Conservation (phyloP, 2,888 invertebrate species). For the Drosophila rellima region DNA sequence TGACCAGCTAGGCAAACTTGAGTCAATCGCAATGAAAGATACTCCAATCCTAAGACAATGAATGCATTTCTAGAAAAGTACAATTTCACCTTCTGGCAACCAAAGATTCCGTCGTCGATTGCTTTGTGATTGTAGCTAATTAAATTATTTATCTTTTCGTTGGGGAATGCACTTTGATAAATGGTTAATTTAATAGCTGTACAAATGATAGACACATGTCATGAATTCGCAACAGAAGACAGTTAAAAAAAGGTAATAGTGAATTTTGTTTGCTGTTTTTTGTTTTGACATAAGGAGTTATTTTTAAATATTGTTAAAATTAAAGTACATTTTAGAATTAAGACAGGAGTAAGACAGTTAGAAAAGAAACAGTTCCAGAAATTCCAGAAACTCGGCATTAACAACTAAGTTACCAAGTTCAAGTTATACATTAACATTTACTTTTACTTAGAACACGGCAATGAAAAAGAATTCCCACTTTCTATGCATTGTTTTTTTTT, state of each 20-base stretch:
- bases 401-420: background rate
- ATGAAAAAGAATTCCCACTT: slow-evolving; percentile 28
- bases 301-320: too few species aligned
- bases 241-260: background rate
- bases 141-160: slow-evolving; percentile 28
- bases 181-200: slow-evolving; percentile 5
- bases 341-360: too few species aligned
- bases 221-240: background rate
- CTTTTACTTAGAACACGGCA: slow-evolving; percentile 16
- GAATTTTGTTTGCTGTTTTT: background rate
- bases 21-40: slow-evolving; percentile 11
- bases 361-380: background rate
- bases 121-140: slow-evolving; percentile 38
- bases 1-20: slow-evolving; percentile 19
- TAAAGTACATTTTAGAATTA: too few species aligned
- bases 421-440: background rate
- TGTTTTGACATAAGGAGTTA: too few species aligned
- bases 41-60: slow-evolving; percentile 17
- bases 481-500: slow-evolving; percentile 2
- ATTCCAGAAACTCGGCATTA: background rate
- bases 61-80: slow-evolving; percentile 32
- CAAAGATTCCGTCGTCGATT: slow-evolving; percentile 11
- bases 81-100: slow-evolving; percentile 39
- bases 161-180: background rate
- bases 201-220: background rate